These are phyloP conservation scores for Pteromalus puparum DNA, from an alignment of 1,140 invertebrate genomes.

Conservation along the genomic window DNA sequence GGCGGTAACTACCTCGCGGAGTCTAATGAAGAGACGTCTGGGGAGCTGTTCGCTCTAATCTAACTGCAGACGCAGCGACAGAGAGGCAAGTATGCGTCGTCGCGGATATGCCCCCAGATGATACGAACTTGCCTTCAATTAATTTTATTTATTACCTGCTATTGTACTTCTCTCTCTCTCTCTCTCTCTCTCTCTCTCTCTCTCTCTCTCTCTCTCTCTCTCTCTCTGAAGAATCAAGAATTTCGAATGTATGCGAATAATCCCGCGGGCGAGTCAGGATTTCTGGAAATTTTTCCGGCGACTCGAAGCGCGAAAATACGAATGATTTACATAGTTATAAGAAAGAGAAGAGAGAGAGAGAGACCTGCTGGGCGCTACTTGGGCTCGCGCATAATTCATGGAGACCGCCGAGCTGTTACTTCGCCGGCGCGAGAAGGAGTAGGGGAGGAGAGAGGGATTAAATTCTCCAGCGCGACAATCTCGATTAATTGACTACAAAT, in stretches of 20 bases:
- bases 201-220: too few relatives aligned
- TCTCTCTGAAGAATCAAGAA: neutral
- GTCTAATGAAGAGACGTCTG: constrained; percentile 68
- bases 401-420: neutral
- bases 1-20: constrained; percentile 57
- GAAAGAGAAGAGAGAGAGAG: constrained; percentile 14
- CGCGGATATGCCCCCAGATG: neutral
- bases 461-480: constrained; percentile 36
- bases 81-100: neutral
- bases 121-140: neutral
- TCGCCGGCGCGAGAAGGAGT: neutral
- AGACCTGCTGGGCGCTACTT: constrained; percentile 3
- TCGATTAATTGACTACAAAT: constrained; percentile 52
- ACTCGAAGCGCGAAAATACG: constrained; percentile 44
- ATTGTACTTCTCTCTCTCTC: too few relatives aligned
- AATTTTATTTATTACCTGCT: constrained; percentile 10
- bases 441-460: constrained; percentile 14
- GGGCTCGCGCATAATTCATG: constrained; percentile 35
- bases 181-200: too few relatives aligned
- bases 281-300: constrained; percentile 9
- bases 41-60: constrained; percentile 68
- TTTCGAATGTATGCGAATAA: neutral
- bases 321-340: constrained; percentile 52
- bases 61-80: constrained; percentile 54
- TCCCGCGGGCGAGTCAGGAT: neutral